Conservation (phyloP, 2,113 vertebrate species). For the Phodopus roborovskii region DNA sequence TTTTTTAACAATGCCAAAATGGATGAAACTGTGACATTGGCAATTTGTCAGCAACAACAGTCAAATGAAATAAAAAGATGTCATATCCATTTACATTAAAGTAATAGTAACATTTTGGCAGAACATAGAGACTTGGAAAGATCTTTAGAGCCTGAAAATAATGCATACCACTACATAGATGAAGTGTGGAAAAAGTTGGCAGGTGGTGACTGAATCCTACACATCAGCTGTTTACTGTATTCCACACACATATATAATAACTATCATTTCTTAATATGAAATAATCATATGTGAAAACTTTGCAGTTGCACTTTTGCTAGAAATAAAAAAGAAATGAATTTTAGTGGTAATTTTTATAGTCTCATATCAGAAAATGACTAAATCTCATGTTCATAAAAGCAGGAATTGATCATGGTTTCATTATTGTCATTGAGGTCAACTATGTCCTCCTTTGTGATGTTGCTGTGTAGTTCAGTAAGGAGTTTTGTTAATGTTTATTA, state of each 20-base stretch:
- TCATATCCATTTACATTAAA: conserved; percentile 36
- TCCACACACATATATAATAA: neutral
- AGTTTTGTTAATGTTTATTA: neutral
- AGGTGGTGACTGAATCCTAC: conserved; percentile 25
- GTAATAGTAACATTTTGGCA: neutral
- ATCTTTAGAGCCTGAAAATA: conserved; percentile 17
- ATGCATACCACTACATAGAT: conserved; percentile 8
- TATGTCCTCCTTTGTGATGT: neutral
- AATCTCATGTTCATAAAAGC: neutral
- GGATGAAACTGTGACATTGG: neutral
- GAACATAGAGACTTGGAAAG: neutral
- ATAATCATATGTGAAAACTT: neutral
- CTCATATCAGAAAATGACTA: neutral
- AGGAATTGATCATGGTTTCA: neutral
- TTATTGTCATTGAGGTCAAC: neutral
- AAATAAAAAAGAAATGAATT: neutral
- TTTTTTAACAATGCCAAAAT: conserved; percentile 14
- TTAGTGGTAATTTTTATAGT: neutral
- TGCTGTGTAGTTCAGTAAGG: neutral
- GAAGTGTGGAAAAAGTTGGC: neutral
- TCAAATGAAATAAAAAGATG: conserved; percentile 1
- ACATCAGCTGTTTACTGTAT: neutral
- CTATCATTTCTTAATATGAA: conserved; percentile 28
- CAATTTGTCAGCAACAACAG: neutral
- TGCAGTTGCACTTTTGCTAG: neutral